Conservation (phyloP, 2,113 vertebrate genomes). For the Himantopus leucocephalus region DNA sequence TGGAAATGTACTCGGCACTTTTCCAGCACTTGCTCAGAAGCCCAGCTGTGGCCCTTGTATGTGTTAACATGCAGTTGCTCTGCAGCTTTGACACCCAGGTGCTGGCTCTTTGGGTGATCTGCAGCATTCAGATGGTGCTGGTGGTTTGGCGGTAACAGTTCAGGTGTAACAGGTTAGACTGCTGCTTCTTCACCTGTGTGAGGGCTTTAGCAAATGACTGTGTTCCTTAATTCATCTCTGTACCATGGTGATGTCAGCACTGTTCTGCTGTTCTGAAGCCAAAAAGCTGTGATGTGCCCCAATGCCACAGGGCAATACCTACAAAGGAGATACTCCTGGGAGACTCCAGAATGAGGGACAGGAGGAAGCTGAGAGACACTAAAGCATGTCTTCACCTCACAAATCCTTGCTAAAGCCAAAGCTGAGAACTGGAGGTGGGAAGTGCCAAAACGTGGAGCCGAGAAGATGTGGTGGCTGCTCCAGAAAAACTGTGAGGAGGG, state of each 20-base stretch:
- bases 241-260: fast-evolving
- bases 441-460: neutral
- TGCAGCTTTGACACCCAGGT: neutral
- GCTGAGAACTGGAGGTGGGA: neutral
- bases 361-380: neutral
- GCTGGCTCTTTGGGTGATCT: neutral
- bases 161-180: neutral
- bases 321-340: neutral
- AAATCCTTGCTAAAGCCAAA: neutral
- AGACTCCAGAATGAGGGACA: neutral
- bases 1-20: neutral
- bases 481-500: neutral
- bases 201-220: neutral
- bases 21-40: neutral
- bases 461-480: neutral
- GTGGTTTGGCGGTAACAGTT: neutral
- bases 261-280: neutral
- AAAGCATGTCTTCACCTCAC: neutral
- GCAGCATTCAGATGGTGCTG: neutral
- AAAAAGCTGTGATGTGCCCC: neutral
- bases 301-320: neutral
- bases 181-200: neutral
- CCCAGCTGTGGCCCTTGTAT: fast-evolving
- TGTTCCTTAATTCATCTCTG: neutral
- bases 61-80: neutral